A percentile compares a stretch with the other conserved stretches of the same genome.
These are phyloP conservation scores for Trissolcus japonicus DNA, from an alignment of 2,888 invertebrate species.

Conservation along the genomic window DNA sequence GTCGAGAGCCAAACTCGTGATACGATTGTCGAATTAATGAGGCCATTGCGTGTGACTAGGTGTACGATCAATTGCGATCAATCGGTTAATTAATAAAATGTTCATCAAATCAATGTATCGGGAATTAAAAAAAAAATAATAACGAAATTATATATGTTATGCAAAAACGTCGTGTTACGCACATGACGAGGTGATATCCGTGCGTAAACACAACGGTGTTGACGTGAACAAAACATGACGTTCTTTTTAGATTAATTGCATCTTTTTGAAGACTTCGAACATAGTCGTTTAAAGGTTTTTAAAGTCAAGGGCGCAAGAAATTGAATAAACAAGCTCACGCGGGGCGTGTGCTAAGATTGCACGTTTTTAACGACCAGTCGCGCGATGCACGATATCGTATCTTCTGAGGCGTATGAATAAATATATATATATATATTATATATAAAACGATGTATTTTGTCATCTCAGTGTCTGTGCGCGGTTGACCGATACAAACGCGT, in stretches of 20 bases:
- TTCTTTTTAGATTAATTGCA: not conserved
- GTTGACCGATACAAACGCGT: not conserved
- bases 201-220: slow-evolving; percentile 21
- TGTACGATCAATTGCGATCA: slow-evolving; percentile 1
- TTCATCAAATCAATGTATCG: not conserved
- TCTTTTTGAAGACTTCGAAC: slow-evolving; percentile 16
- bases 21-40: slow-evolving; percentile 18
- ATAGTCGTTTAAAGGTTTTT: slow-evolving; percentile 46
- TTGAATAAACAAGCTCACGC: slow-evolving; percentile 35
- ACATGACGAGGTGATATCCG: slow-evolving; percentile 39
- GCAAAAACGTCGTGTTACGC: slow-evolving; percentile 23
- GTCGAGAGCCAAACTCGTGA: slow-evolving; percentile 14
- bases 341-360: slow-evolving; percentile 49
- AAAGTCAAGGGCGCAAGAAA: slow-evolving; percentile 44
- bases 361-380: slow-evolving; percentile 45
- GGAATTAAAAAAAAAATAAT: slow-evolving; percentile 2
- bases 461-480: not conserved
- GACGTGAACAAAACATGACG: slow-evolving; percentile 15
- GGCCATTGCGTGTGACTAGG: slow-evolving; percentile 1
- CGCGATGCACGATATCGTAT: slow-evolving; percentile 40
- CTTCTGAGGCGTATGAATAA: slow-evolving; percentile 21
- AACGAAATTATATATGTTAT: not conserved
- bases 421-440: slow-evolving; percentile 26
- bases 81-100: not conserved
- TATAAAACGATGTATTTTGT: not conserved